phyloP scores from a whole-genome alignment of 2,888 invertebrate species.

The Stenolophus ochropezus region DNA sequence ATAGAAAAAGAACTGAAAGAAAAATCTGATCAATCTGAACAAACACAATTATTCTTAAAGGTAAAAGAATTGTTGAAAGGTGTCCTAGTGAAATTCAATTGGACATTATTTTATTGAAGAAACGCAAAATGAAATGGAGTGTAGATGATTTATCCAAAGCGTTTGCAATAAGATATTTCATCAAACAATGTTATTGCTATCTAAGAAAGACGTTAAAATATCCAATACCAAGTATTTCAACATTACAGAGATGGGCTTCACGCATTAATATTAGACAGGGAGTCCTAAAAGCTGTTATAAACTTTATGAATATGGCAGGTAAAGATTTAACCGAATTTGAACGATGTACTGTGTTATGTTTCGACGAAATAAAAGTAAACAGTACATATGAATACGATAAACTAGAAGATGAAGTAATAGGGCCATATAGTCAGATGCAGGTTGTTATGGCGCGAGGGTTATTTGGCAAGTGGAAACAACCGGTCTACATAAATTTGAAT shows the following conservation, averaged over 20 bases:
- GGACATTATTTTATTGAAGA: conserved; percentile 50
- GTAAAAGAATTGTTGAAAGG: neutral
- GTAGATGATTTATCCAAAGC: conserved; percentile 59
- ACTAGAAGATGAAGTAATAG: conserved; percentile 47
- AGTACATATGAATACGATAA: conserved; percentile 49
- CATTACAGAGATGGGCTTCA: conserved; percentile 63
- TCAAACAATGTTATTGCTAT: conserved; percentile 60
- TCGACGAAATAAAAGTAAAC: conserved; percentile 60
- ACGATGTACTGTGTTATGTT: conserved; percentile 54
- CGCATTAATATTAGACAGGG: conserved; percentile 57
- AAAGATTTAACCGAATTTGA: too few species aligned
- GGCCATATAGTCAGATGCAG: conserved; percentile 56
- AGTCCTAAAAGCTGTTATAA: conserved; percentile 39
- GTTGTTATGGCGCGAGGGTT: conserved; percentile 62
- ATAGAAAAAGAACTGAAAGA: conserved; percentile 38
- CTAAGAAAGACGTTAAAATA: conserved; percentile 48
- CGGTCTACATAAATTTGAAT: conserved; percentile 62
- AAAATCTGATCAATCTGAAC: neutral
- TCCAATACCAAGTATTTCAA: conserved; percentile 53
- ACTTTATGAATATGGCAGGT: conserved; percentile 57
- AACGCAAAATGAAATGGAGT: conserved; percentile 59
- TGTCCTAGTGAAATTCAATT: conserved; percentile 37
- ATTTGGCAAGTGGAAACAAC: conserved; percentile 62
- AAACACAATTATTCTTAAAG: neutral
- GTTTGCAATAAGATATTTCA: conserved; percentile 60